phyloP scores from a whole-genome alignment of 2,888 invertebrate genomes.

The Sinelater perroti region DNA sequence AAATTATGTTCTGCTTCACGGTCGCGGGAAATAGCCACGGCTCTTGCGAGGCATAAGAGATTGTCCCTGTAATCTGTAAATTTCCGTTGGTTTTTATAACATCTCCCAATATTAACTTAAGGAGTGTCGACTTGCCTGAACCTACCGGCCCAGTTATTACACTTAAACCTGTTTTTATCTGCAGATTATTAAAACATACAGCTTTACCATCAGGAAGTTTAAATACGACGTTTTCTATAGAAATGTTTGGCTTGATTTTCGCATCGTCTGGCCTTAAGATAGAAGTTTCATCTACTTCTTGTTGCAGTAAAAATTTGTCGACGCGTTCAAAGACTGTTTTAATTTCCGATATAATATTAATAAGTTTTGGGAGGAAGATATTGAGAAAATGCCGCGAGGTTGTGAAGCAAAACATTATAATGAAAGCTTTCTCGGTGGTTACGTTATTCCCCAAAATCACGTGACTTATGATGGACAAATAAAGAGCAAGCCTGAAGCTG shows the following conservation, averaged over 20 bases:
- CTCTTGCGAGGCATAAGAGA: slow-evolving; percentile 66
- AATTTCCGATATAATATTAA: slow-evolving; percentile 82
- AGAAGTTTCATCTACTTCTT: slow-evolving; percentile 46
- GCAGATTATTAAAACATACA: slow-evolving; percentile 55
- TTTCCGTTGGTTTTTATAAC: slow-evolving; percentile 70
- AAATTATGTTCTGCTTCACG: slow-evolving; percentile 78
- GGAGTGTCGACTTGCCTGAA: slow-evolving; percentile 65
- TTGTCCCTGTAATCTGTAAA: slow-evolving; percentile 68
- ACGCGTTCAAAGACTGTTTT: slow-evolving; percentile 77
- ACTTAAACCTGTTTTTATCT: slow-evolving; percentile 56
- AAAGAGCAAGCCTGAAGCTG: slow-evolving; percentile 54
- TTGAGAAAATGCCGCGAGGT: slow-evolving; percentile 86
- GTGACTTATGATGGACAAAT: slow-evolving; percentile 64
- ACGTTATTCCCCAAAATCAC: slow-evolving; percentile 75
- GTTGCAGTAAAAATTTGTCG: slow-evolving; percentile 71
- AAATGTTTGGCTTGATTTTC: neutral
- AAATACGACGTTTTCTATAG: slow-evolving; percentile 67
- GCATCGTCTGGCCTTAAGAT: neutral
- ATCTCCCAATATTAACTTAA: slow-evolving; percentile 71
- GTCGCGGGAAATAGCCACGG: slow-evolving; percentile 67
- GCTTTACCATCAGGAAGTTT: slow-evolving; percentile 62
- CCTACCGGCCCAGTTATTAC: slow-evolving; percentile 70
- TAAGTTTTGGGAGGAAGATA: slow-evolving; percentile 86
- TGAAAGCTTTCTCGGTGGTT: slow-evolving; percentile 85
- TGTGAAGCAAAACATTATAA: slow-evolving; percentile 88